Conservation (phyloP, 1,140 invertebrate genomes). For the Orchestia grillus region DNA sequence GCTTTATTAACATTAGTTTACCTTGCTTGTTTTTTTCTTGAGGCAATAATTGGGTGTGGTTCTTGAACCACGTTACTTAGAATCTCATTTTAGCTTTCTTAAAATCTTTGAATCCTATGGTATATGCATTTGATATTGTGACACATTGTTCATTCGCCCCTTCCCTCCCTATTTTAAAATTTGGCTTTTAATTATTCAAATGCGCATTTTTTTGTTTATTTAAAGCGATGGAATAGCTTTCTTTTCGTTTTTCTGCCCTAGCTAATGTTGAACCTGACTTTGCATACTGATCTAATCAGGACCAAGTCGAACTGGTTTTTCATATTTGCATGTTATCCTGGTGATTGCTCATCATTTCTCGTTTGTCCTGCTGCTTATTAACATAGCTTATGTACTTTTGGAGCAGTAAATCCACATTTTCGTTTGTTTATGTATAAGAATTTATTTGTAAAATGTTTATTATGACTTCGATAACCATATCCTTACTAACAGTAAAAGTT, state of each 20-base stretch:
- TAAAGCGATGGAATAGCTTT: not conserved
- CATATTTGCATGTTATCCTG: no score
- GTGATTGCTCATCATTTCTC: no score
- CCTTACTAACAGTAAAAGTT: no score
- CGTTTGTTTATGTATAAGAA: no score
- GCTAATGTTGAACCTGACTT: not conserved
- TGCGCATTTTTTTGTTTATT: not conserved
- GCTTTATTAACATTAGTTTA: not conserved
- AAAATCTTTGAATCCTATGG: not conserved
- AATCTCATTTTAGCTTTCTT: not conserved
- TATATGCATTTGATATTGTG: not conserved
- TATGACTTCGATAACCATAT: no score
- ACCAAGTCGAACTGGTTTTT: no score
- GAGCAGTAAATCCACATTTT: no score
- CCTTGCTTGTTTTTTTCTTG: not conserved
- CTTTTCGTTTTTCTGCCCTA: not conserved
- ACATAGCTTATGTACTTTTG: no score
- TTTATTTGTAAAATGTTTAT: no score
- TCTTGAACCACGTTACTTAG: not conserved
- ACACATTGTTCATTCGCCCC: not conserved
- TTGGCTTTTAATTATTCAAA: not conserved
- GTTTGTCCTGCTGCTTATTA: no score
- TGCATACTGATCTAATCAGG: not conserved
- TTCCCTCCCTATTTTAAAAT: no score
- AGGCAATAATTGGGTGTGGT: not conserved